These are phyloP conservation scores for Phasia obesa DNA, from an alignment of 2,888 invertebrate genomes.

Conservation along the genomic window DNA sequence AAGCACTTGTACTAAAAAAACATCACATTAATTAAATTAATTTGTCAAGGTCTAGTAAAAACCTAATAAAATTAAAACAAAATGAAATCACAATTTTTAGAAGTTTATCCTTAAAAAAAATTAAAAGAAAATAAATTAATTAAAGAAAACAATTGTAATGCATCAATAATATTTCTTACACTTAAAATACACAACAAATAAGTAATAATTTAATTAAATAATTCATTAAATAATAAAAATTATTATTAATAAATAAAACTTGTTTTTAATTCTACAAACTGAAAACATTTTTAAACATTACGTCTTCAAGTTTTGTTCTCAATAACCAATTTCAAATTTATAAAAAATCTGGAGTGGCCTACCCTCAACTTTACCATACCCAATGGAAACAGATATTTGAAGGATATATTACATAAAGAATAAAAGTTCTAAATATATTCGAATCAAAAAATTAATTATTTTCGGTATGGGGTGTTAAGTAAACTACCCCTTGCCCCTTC, in stretches of 20 bases:
- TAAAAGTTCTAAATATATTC: too few relatives aligned
- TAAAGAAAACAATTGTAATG: slow-evolving; percentile 34
- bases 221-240: slow-evolving; percentile 56
- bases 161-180: slow-evolving; percentile 57
- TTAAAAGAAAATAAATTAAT: slow-evolving; percentile 2
- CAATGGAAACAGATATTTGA: too few relatives aligned
- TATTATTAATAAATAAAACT: slow-evolving; percentile 40
- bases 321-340: slow-evolving; percentile 45
- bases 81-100: slow-evolving; percentile 19
- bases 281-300: neutral
- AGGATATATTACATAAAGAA: too few relatives aligned
- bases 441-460: too few relatives aligned
- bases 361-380: too few relatives aligned
- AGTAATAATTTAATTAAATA: slow-evolving; percentile 58
- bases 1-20: slow-evolving; percentile 43
- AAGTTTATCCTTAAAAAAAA: slow-evolving; percentile 31
- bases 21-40: slow-evolving; percentile 36
- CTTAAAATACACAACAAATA: slow-evolving; percentile 44
- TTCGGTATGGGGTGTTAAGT: too few relatives aligned
- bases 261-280: too few relatives aligned
- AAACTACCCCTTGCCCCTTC: too few relatives aligned
- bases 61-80: slow-evolving; percentile 8
- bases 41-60: slow-evolving; percentile 15
- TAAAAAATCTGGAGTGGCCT: too few relatives aligned
- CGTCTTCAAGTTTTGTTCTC: slow-evolving; percentile 50